These are phyloP conservation scores for Neoaliturus tenellus DNA, from an alignment of 2,888 invertebrate species.

Conservation along the genomic window DNA sequence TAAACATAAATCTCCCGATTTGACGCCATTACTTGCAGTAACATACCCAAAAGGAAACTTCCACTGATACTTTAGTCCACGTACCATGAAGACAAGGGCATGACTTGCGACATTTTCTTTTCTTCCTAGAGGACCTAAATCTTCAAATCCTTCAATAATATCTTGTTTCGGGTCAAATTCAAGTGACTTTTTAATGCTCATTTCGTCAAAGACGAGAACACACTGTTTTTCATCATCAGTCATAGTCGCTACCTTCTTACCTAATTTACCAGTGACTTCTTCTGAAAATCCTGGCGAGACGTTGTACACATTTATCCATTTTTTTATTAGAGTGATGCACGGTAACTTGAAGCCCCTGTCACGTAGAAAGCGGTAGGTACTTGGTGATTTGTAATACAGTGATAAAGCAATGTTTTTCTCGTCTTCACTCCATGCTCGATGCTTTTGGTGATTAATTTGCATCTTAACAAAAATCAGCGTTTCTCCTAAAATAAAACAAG, in stretches of 20 bases:
- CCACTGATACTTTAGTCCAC: constrained; percentile 12
- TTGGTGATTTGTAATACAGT: constrained; percentile 22
- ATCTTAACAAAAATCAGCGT: background rate
- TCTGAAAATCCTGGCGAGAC: background rate
- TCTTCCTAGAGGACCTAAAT: constrained; percentile 34
- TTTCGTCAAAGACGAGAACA: constrained; percentile 13
- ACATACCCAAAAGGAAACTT: constrained; percentile 32
- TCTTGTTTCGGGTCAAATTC: constrained; percentile 3
- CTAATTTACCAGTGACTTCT: background rate
- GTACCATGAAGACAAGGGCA: constrained; percentile 27
- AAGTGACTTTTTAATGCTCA: constrained; percentile 1
- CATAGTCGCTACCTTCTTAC: constrained; percentile 14
- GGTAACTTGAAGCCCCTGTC: constrained; percentile 43
- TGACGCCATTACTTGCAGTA: background rate
- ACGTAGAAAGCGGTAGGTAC: background rate
- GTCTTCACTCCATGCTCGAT: background rate
- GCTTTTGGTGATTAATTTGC: background rate
- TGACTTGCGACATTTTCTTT: background rate
- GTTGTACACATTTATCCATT: constrained; percentile 34
- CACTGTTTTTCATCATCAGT: constrained; percentile 41
- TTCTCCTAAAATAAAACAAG: constrained; percentile 18
- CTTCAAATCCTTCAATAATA: constrained; percentile 32
- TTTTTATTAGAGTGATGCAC: background rate
- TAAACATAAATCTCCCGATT: background rate
- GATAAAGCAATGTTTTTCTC: constrained; percentile 25